Conservation (phyloP, 2,113 vertebrate genomes). For the Phrynocephalus versicolor region DNA sequence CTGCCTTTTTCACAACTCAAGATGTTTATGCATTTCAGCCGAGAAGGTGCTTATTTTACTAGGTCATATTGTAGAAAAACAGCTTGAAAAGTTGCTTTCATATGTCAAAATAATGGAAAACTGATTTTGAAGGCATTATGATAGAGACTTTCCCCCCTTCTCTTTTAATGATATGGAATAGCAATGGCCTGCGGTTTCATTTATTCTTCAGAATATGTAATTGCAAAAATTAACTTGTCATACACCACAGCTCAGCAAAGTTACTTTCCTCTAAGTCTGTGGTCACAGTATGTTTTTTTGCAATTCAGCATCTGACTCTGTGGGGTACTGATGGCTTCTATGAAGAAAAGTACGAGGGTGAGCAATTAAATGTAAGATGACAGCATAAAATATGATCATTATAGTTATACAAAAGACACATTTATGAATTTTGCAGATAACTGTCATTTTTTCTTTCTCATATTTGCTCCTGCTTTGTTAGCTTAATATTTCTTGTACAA, state of each 20-base stretch:
- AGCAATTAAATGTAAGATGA: constrained; percentile 87
- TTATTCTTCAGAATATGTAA: constrained; percentile 84
- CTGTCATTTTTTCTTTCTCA: constrained; percentile 85
- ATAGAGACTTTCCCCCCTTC: constrained; percentile 64
- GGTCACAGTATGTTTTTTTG: constrained; percentile 85
- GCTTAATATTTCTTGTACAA: constrained; percentile 82
- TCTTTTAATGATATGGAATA: constrained; percentile 76
- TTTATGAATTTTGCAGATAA: constrained; percentile 93
- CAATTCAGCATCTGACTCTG: constrained; percentile 86
- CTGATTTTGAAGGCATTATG: constrained; percentile 72
- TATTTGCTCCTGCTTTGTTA: constrained; percentile 87
- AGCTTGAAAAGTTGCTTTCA: constrained; percentile 71
- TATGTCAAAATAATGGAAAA: constrained; percentile 69
- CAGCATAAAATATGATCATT: constrained; percentile 92
- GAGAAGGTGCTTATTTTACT: constrained; percentile 69
- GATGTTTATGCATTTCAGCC: constrained; percentile 63
- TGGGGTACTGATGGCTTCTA: constrained; percentile 87
- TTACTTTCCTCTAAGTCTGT: constrained; percentile 80
- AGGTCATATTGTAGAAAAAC: constrained; percentile 60
- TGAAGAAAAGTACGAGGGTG: constrained; percentile 82
- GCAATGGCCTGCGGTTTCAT: constrained; percentile 78
- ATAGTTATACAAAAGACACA: constrained; percentile 88
- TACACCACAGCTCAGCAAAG: constrained; percentile 81
- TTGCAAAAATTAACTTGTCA: constrained; percentile 88
- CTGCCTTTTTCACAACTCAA: constrained; percentile 50